Evolutionary conservation across 2,797 vertebrate species (phyloP).

Genomic region (Pogonophryne albipinna): DNA sequence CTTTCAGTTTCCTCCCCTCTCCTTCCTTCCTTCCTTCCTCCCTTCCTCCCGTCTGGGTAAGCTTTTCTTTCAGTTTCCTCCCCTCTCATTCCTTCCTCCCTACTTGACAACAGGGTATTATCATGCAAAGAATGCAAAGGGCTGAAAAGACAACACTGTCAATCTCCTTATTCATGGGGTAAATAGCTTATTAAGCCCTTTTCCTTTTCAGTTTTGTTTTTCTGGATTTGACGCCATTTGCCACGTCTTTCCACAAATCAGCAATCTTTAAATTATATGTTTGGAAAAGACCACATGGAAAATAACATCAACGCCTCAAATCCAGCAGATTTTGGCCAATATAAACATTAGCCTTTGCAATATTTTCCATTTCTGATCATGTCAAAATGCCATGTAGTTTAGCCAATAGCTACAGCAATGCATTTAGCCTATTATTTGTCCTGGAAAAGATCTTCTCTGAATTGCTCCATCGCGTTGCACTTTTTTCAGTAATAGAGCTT

Average conservation of each 20-base stretch:
- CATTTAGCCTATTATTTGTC: background rate
- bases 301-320: background rate
- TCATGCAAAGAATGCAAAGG: constrained; percentile 74
- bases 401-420: constrained; percentile 16
- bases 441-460: constrained; percentile 3
- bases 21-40: constrained; percentile 54
- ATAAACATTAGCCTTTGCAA: background rate
- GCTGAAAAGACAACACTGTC: constrained; percentile 47
- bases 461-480: constrained; percentile 20
- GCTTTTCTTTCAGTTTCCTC: constrained; percentile 64
- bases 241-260: constrained; percentile 7
- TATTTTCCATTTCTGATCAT: constrained; percentile 11
- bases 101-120: constrained; percentile 67
- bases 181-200: background rate
- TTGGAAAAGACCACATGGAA: constrained; percentile 34
- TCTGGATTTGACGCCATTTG: constrained; percentile 1
- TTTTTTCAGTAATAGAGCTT: constrained; percentile 47
- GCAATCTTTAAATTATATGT: constrained; percentile 43
- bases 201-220: background rate
- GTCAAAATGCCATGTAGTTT: background rate
- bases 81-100: constrained; percentile 52
- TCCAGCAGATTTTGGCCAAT: background rate
- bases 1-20: constrained; percentile 62
- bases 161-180: constrained; percentile 30
- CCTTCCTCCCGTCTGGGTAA: constrained; percentile 44